Conservation (phyloP, 1,140 invertebrate genomes). For the Drosophila repleta region DNA sequence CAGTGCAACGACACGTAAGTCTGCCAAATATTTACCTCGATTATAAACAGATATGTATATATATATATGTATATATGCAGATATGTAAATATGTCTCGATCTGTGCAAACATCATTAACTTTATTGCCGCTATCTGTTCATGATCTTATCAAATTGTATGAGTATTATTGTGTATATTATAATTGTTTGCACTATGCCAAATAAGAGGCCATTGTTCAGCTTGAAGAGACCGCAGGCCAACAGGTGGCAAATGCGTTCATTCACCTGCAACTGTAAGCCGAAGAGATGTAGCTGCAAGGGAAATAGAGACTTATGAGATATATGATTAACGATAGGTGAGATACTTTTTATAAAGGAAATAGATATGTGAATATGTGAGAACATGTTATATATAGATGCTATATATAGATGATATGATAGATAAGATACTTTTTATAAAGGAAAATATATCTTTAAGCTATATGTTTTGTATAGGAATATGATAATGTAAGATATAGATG, state of each 20-base stretch:
- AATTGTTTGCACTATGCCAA: conserved; percentile 52
- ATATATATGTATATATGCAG: conserved; percentile 12
- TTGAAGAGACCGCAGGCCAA: conserved; percentile 60
- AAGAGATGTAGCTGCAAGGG: conserved; percentile 43
- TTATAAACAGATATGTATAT: conserved; percentile 19
- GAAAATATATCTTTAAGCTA: too few species aligned
- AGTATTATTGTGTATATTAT: conserved; percentile 66
- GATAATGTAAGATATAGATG: too few species aligned
- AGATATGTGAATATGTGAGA: too few species aligned
- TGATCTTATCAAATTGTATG: conserved; percentile 72
- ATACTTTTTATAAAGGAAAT: too few species aligned
- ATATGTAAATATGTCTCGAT: conserved; percentile 37
- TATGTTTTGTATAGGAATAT: too few species aligned
- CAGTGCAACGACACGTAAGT: conserved; percentile 73
- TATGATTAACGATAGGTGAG: background rate
- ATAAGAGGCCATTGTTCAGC: conserved; percentile 60
- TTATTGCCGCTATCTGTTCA: conserved; percentile 46
- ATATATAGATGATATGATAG: too few species aligned
- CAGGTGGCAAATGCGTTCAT: conserved; percentile 38
- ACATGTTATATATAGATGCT: too few species aligned
- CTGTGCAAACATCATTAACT: conserved; percentile 29
- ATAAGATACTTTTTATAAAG: too few species aligned
- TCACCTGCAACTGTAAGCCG: conserved; percentile 55
- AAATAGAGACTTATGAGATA: background rate
- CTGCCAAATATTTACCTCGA: conserved; percentile 31